Percentiles rank a stretch among this genome's conserved stretches.
phyloP scores from a whole-genome alignment of 2,888 invertebrate species.

The Calliopum simillimum region DNA sequence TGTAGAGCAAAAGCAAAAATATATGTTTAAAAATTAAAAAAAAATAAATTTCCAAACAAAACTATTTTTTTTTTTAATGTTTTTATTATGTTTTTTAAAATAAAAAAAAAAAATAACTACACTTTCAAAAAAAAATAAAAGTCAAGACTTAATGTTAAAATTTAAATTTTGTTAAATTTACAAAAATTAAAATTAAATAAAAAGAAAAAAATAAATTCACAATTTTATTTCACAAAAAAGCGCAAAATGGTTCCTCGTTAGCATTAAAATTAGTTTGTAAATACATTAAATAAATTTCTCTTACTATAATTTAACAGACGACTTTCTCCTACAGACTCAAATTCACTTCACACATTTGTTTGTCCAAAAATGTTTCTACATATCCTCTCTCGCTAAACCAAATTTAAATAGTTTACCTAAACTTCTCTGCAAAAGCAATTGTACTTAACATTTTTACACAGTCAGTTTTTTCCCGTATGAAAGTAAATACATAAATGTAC shows the following conservation, averaged over 20 bases:
- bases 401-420: too few species aligned
- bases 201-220: slow-evolving; percentile 29
- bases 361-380: too few species aligned
- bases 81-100: slow-evolving; percentile 41
- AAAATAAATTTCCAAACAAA: neutral
- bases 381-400: too few species aligned
- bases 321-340: too few species aligned
- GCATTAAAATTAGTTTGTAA: slow-evolving; percentile 56
- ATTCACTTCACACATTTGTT: too few species aligned
- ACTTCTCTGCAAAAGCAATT: neutral
- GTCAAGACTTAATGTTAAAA: slow-evolving; percentile 36
- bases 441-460: neutral
- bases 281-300: slow-evolving; percentile 35
- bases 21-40: neutral
- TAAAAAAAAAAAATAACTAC: slow-evolving; percentile 30
- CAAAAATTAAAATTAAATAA: slow-evolving; percentile 33
- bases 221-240: slow-evolving; percentile 43
- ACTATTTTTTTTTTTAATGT: slow-evolving; percentile 29
- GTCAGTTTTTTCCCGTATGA: neutral
- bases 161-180: slow-evolving; percentile 45
- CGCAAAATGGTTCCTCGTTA: slow-evolving; percentile 60
- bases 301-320: slow-evolving; percentile 10
- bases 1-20: neutral
- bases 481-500: neutral
- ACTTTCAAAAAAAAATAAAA: slow-evolving; percentile 32